A percentile compares a stretch with the other conserved stretches of the same genome.
Conservation (phyloP, 2,113 vertebrate species). For the Manacus vitellinus region DNA sequence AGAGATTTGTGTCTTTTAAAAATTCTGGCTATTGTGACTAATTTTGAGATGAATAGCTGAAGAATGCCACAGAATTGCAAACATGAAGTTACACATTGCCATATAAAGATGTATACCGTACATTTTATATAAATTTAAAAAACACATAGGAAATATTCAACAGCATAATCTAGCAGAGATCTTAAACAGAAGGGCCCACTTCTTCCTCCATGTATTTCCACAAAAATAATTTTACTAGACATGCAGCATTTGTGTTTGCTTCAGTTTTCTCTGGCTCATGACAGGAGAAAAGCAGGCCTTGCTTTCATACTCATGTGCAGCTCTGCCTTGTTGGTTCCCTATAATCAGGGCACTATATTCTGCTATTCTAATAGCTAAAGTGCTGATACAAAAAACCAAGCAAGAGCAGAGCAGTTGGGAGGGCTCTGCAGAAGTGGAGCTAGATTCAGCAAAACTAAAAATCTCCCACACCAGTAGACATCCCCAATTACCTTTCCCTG, state of each 20-base stretch:
- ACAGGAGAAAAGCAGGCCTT: neutral
- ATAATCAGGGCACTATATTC: slow-evolving; percentile 24
- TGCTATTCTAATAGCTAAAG: neutral
- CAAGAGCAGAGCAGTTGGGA: slow-evolving; percentile 37
- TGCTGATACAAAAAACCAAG: slow-evolving; percentile 37
- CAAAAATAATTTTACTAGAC: neutral
- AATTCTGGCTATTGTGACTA: slow-evolving; percentile 23
- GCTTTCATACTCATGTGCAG: neutral
- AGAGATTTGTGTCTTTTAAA: neutral
- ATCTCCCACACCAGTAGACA: neutral
- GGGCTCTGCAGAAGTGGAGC: neutral
- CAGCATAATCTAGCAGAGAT: neutral
- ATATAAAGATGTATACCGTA: neutral
- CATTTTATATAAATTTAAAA: slow-evolving; percentile 24
- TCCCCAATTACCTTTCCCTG: neutral
- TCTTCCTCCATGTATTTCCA: neutral
- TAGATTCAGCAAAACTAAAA: neutral
- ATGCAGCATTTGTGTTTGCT: slow-evolving; percentile 14
- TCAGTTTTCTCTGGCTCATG: slow-evolving; percentile 24
- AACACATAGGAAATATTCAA: neutral
- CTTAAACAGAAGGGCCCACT: neutral
- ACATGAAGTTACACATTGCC: neutral
- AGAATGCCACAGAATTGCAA: slow-evolving; percentile 52
- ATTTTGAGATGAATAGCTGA: slow-evolving; percentile 57
- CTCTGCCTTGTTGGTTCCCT: slow-evolving; percentile 35